phyloP scores from a whole-genome alignment of 2,888 invertebrate genomes.

The Meandrusa payeni region DNA sequence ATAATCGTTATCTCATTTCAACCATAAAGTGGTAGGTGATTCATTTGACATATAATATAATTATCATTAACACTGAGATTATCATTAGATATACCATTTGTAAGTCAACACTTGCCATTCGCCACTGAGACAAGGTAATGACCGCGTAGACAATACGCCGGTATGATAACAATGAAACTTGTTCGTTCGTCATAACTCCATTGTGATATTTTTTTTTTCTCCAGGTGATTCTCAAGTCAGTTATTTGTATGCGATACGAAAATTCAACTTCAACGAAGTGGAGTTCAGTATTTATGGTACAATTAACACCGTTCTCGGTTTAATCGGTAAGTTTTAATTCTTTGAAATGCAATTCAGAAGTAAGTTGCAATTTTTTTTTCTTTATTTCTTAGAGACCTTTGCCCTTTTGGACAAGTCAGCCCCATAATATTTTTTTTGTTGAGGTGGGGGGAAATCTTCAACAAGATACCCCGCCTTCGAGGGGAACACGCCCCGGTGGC shows the following conservation, averaged over 20 bases:
- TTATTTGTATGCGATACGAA: constrained; percentile 69
- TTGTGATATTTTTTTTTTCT: constrained; percentile 35
- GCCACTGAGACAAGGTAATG: constrained; percentile 18
- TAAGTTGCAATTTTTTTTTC: too few species aligned
- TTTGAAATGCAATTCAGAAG: neutral
- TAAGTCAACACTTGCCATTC: constrained; percentile 1
- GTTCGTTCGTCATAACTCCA: constrained; percentile 16
- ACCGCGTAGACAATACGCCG: constrained; percentile 19
- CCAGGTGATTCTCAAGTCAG: constrained; percentile 76
- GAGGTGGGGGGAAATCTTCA: too few species aligned
- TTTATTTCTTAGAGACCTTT: too few species aligned
- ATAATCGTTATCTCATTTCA: too few species aligned
- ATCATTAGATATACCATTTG: neutral
- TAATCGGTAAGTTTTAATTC: constrained; percentile 56
- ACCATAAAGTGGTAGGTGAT: too few species aligned
- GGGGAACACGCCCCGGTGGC: too few species aligned
- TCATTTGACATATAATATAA: too few species aligned
- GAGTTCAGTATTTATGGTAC: constrained; percentile 74
- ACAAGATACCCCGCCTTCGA: too few species aligned
- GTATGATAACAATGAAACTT: constrained; percentile 22
- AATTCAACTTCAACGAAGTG: constrained; percentile 69
- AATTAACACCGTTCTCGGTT: constrained; percentile 66
- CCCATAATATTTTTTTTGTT: too few species aligned
- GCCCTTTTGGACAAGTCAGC: too few species aligned
- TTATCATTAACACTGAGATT: too few species aligned